A percentile compares a stretch with the other conserved stretches of the same genome.
These are phyloP conservation scores for Epinotia bilunana DNA, from an alignment of 2,888 invertebrate species.

Conservation along the genomic window DNA sequence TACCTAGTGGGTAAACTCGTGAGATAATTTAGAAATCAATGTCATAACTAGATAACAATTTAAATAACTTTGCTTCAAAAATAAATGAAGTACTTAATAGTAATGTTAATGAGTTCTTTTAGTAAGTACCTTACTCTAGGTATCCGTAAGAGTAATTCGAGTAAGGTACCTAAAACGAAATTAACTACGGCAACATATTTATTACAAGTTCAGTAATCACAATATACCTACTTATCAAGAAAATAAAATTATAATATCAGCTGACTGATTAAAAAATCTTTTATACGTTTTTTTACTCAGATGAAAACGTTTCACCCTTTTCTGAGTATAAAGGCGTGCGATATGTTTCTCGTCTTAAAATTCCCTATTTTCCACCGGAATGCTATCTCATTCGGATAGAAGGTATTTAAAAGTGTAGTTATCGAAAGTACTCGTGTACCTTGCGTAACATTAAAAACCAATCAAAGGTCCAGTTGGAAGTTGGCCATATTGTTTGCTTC, in stretches of 20 bases:
- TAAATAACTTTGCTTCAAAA: not conserved
- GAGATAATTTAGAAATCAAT: not conserved
- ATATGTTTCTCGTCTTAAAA: too few species aligned
- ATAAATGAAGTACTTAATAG: not conserved
- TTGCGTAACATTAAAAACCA: not conserved
- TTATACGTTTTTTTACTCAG: too few species aligned
- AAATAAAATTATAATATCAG: too few species aligned
- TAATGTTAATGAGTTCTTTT: not conserved
- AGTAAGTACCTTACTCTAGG: not conserved
- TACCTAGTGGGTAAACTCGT: not conserved
- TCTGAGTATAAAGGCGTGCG: too few species aligned
- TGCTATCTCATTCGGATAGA: not conserved
- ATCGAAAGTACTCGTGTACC: too few species aligned
- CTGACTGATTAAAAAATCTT: too few species aligned
- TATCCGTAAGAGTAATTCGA: too few species aligned
- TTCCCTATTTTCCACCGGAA: not conserved
- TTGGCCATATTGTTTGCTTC: conserved; percentile 71
- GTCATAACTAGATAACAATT: not conserved
- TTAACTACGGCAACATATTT: too few species aligned
- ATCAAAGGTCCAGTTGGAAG: conserved; percentile 52
- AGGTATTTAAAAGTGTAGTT: not conserved
- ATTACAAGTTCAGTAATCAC: too few species aligned
- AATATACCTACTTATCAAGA: too few species aligned
- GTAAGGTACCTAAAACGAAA: too few species aligned
- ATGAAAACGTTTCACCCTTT: too few species aligned